Evolutionary conservation across 2,113 vertebrate species (phyloP).

Genomic region (Mustela nigripes): DNA sequence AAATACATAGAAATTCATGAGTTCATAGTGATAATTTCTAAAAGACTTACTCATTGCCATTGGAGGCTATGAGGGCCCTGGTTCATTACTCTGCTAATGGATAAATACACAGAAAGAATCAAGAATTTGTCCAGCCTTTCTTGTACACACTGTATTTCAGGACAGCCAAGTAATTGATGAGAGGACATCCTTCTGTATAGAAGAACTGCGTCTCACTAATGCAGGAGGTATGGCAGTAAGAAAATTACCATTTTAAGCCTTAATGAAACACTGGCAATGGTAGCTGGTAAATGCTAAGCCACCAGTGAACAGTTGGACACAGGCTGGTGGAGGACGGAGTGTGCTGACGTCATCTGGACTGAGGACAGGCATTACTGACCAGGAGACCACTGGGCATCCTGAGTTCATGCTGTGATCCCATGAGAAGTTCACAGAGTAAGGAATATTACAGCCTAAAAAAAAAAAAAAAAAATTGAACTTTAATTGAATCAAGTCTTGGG

Average conservation of each 20-base stretch:
- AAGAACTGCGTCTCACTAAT: not conserved
- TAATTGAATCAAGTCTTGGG: not conserved
- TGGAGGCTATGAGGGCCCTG: not conserved
- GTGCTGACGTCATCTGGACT: too few species aligned
- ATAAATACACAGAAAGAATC: not conserved
- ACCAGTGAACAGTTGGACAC: not conserved
- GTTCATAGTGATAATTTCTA: not conserved
- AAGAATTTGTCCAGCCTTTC: not conserved
- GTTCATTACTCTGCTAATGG: not conserved
- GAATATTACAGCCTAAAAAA: not conserved
- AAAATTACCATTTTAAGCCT: not conserved
- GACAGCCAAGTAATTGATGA: not conserved
- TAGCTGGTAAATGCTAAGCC: not conserved
- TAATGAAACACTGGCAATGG: not conserved
- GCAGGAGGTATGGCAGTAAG: not conserved
- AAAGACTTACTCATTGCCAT: not conserved
- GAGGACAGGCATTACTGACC: not conserved
- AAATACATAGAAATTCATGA: not conserved
- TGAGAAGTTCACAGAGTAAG: not conserved
- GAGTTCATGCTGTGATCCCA: not conserved
- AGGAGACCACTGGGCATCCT: not conserved
- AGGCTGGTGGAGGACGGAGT: fast-evolving
- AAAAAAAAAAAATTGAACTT: not conserved
- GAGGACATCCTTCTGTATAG: not conserved
- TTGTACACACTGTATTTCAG: not conserved